These are phyloP conservation scores for Staurois parvus DNA, from an alignment of 2,797 vertebrate genomes.

Conservation along the genomic window DNA sequence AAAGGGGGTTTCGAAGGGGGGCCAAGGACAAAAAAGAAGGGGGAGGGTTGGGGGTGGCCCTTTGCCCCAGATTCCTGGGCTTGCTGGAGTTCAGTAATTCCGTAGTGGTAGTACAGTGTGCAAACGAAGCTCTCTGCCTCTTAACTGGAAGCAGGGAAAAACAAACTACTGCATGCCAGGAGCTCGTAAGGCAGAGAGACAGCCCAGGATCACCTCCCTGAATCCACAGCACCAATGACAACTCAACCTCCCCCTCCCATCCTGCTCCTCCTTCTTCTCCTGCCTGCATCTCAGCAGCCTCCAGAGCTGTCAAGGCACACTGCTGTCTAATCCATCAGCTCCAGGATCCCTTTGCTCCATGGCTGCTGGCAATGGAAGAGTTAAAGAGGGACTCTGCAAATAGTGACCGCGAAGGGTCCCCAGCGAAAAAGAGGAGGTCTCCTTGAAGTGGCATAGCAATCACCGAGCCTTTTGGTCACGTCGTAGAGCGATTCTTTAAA, in stretches of 20 bases:
- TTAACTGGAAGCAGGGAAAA: slow-evolving; percentile 55
- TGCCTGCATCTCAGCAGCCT: slow-evolving; percentile 5
- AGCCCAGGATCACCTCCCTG: slow-evolving; percentile 26
- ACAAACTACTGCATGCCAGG: slow-evolving; percentile 53
- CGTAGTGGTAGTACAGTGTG: neutral
- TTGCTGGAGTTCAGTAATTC: slow-evolving; percentile 31
- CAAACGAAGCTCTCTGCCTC: neutral
- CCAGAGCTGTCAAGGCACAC: neutral
- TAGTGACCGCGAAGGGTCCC: no score
- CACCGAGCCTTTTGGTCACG: no score
- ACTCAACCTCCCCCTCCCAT: neutral
- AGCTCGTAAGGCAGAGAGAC: neutral
- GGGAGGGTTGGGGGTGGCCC: neutral
- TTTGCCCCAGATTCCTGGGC: slow-evolving; percentile 48
- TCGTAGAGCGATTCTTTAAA: no score
- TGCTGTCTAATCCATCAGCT: neutral
- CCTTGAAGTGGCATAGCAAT: no score
- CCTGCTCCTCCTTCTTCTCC: slow-evolving; percentile 14
- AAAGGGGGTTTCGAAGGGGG: neutral
- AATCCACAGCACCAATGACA: slow-evolving; percentile 13
- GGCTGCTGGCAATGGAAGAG: no score
- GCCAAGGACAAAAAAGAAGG: neutral
- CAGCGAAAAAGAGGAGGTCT: no score
- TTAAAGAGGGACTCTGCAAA: no score
- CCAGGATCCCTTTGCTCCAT: neutral